These are phyloP conservation scores for Chironex yamaguchii DNA, from an alignment of 30 jellyfish, hydroid and myxozoan species.

Conservation along the genomic window DNA sequence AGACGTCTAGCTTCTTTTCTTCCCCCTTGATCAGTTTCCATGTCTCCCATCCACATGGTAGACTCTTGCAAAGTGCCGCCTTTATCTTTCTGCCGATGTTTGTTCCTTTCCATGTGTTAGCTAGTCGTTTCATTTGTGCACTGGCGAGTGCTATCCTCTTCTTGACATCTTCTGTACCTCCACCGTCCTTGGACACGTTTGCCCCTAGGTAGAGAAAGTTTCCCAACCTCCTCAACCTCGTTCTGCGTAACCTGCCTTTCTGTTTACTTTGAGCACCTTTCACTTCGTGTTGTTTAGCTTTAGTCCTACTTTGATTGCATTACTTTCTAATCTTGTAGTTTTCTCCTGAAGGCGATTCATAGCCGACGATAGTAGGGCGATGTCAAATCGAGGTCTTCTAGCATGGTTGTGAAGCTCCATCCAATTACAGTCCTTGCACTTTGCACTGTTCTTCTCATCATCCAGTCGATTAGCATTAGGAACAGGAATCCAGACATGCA, in stretches of 20 bases:
- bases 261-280: neutral
- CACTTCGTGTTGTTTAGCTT: neutral
- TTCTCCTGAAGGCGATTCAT: neutral
- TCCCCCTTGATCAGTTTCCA: neutral
- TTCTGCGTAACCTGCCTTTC: neutral
- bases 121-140: neutral
- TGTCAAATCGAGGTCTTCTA: neutral
- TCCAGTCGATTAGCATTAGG: neutral
- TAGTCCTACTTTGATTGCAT: neutral
- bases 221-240: neutral
- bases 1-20: neutral
- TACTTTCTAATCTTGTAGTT: neutral
- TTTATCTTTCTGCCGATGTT: neutral
- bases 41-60: neutral
- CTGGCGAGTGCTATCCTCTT: neutral
- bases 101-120: neutral
- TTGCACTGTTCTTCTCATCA: too few relatives aligned
- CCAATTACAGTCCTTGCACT: neutral
- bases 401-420: neutral
- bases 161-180: neutral
- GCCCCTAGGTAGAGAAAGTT: neutral
- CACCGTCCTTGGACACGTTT: neutral
- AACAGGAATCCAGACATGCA: neutral
- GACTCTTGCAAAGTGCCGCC: neutral
- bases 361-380: neutral